Percentiles rank a stretch among this genome's conserved stretches.
These are phyloP conservation scores for Pantherophis vulpinus DNA, from an alignment of 2,797 vertebrate species.

Conservation along the genomic window DNA sequence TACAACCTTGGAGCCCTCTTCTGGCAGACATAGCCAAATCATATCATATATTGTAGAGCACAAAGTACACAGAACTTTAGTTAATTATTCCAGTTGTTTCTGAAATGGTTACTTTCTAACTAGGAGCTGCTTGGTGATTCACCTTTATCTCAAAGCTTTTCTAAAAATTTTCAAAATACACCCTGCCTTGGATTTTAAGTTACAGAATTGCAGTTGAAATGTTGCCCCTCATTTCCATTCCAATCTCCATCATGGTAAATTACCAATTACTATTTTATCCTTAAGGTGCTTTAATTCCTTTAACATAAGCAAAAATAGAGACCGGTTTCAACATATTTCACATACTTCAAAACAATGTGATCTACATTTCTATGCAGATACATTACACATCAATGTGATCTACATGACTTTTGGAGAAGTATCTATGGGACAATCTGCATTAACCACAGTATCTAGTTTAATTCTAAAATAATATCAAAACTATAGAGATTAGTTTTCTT, in stretches of 20 bases:
- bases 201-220: neutral
- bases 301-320: neutral
- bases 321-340: neutral
- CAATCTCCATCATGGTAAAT: neutral
- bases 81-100: neutral
- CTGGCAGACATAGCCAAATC: neutral
- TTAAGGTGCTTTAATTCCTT: neutral
- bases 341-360: neutral
- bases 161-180: neutral
- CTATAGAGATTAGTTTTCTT: neutral
- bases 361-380: neutral
- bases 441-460: neutral
- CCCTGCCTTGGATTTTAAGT: neutral
- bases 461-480: neutral
- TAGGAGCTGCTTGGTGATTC: neutral
- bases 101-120: neutral
- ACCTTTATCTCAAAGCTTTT: neutral
- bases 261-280: neutral
- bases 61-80: neutral
- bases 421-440: neutral
- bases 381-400: neutral
- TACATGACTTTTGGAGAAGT: neutral
- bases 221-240: neutral
- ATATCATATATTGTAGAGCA: neutral
- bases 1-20: neutral